Evolutionary conservation across 2,797 vertebrate species (phyloP).

Genomic region (Hypotaenidia philippensis): DNA sequence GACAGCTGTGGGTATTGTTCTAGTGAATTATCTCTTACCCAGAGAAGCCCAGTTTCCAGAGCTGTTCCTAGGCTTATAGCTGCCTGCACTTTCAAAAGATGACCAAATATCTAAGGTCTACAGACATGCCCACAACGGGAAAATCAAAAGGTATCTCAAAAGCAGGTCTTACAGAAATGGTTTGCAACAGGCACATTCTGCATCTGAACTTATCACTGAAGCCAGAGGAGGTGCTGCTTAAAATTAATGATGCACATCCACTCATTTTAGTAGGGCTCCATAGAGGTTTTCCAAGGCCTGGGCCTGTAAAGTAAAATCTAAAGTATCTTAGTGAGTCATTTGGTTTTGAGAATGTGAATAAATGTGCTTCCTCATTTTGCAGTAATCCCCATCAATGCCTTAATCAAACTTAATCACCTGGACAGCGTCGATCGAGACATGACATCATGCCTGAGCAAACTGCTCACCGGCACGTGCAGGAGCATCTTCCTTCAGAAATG

Average conservation of each 20-base stretch:
- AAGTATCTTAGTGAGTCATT: background rate
- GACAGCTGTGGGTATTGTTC: background rate
- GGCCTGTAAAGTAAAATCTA: background rate
- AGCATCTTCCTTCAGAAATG: background rate
- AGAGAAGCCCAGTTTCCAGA: background rate
- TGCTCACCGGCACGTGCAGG: background rate
- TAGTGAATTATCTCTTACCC: background rate
- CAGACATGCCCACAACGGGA: background rate
- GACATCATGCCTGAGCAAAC: background rate
- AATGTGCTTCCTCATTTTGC: background rate
- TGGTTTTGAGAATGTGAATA: background rate
- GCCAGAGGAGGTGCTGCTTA: background rate
- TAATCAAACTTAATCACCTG: background rate
- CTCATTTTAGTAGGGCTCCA: background rate
- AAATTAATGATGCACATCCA: background rate
- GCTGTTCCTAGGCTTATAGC: background rate
- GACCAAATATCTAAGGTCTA: background rate
- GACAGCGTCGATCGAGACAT: background rate
- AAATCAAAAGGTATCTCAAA: background rate
- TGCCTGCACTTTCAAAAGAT: background rate
- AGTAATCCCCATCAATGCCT: fast-evolving
- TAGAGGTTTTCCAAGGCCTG: background rate
- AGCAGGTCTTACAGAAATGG: background rate
- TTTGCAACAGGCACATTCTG: background rate
- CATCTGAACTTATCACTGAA: background rate